Conservation (phyloP, 1,140 invertebrate species). For the Ceratosolen fusciceps region DNA sequence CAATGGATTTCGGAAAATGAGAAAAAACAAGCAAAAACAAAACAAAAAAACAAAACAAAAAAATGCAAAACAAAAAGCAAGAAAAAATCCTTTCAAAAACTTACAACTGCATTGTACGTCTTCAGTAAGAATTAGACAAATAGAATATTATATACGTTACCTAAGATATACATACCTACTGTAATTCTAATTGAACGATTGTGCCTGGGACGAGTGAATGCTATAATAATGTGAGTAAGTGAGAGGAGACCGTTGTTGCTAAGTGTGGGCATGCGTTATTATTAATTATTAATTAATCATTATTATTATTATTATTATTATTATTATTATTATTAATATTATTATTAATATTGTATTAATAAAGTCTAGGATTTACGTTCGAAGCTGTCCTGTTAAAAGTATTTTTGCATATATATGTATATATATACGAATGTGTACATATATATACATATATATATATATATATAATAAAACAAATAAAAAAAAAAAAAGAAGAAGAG, state of each 20-base stretch:
- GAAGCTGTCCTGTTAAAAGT: conserved; percentile 34
- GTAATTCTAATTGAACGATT: conserved; percentile 45
- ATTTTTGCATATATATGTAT: conserved; percentile 40
- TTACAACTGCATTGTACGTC: conserved; percentile 16
- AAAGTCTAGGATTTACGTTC: conserved; percentile 41
- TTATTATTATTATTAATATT: too few relatives aligned
- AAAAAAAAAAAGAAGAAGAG: too few relatives aligned
- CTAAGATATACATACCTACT: conserved; percentile 49
- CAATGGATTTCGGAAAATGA: too few relatives aligned
- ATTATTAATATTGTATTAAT: conserved; percentile 46
- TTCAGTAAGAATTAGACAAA: conserved; percentile 25
- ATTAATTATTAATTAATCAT: too few relatives aligned
- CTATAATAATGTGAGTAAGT: conserved; percentile 46
- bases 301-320: too few relatives aligned
- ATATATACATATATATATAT: too few relatives aligned
- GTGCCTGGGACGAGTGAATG: conserved; percentile 39
- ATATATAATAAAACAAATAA: background rate
- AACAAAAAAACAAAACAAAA: too few relatives aligned
- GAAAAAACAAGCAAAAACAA: too few relatives aligned
- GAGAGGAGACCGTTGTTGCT: conserved; percentile 43
- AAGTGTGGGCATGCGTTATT: conserved; percentile 22
- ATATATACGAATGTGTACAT: too few relatives aligned
- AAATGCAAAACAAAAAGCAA: too few relatives aligned
- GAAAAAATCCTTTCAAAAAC: conserved; percentile 15
- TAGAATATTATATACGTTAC: conserved; percentile 48